Evolutionary conservation across 2,888 invertebrate genomes (phyloP).

Genomic region (Phyto melanocephala): DNA sequence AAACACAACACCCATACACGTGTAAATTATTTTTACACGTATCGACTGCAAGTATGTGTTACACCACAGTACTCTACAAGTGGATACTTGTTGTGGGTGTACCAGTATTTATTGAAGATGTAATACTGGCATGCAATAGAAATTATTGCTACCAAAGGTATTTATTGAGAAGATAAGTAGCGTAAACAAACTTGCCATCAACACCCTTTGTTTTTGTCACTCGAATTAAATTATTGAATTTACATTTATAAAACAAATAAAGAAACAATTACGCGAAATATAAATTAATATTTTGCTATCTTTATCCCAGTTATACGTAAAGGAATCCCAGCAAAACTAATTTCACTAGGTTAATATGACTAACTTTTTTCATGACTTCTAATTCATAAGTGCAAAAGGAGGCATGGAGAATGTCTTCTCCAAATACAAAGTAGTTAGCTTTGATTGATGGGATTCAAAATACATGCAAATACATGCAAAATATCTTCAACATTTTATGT

Average conservation of each 20-base stretch:
- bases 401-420: too few relatives aligned
- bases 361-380: too few relatives aligned
- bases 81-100: conserved; percentile 1
- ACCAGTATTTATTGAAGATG: not conserved
- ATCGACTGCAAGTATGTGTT: not conserved
- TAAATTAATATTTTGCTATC: too few relatives aligned
- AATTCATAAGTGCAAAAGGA: too few relatives aligned
- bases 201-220: not conserved
- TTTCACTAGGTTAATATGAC: too few relatives aligned
- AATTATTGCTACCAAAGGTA: not conserved
- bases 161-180: not conserved
- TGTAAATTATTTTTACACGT: not conserved
- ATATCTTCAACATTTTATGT: too few relatives aligned
- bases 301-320: too few relatives aligned
- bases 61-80: not conserved
- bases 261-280: too few relatives aligned
- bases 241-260: not conserved
- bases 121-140: not conserved
- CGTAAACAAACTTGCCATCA: not conserved
- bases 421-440: too few relatives aligned
- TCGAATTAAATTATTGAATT: not conserved
- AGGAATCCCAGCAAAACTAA: too few relatives aligned
- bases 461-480: too few relatives aligned
- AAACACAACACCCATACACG: not conserved
- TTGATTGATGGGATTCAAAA: too few relatives aligned